Evolutionary conservation across 2,888 invertebrate genomes (phyloP).

Genomic region (Willowsia nigromaculata): DNA sequence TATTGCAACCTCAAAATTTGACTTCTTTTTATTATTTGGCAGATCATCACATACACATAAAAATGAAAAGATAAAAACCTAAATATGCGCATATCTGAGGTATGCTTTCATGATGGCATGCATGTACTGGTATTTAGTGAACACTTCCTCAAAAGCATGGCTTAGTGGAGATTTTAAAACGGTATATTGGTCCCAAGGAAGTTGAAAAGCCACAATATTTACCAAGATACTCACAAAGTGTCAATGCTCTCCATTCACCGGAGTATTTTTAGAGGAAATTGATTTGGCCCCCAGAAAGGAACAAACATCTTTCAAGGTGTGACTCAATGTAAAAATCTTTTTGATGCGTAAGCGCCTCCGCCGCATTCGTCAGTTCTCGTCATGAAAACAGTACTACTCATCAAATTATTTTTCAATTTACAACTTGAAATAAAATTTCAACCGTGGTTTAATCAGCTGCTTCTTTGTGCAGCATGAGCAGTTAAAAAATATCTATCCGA

Average conservation of each 20-base stretch:
- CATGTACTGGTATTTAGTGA: background rate
- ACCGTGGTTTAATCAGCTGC: background rate
- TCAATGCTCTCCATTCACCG: constrained; percentile 40
- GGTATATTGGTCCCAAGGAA: constrained; percentile 19
- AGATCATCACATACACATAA: background rate
- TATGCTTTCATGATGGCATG: background rate
- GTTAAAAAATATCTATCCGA: background rate
- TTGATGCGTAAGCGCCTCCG: background rate
- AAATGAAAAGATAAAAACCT: background rate
- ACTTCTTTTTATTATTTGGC: background rate
- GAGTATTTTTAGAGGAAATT: background rate
- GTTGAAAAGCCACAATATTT: constrained; percentile 34
- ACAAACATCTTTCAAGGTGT: constrained; percentile 17
- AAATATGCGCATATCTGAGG: too few relatives aligned
- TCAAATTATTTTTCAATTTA: background rate
- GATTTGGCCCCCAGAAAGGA: constrained; percentile 29
- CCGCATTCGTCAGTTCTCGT: background rate
- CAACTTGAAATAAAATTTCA: background rate
- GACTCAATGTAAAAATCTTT: background rate
- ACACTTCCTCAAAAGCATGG: background rate
- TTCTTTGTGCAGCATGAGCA: background rate
- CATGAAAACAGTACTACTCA: background rate
- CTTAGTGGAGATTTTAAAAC: background rate
- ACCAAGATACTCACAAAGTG: constrained; percentile 4
- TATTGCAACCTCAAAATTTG: constrained; percentile 26